These are phyloP conservation scores for Xanthorhoe designata DNA, from an alignment of 2,888 invertebrate genomes.

Conservation along the genomic window DNA sequence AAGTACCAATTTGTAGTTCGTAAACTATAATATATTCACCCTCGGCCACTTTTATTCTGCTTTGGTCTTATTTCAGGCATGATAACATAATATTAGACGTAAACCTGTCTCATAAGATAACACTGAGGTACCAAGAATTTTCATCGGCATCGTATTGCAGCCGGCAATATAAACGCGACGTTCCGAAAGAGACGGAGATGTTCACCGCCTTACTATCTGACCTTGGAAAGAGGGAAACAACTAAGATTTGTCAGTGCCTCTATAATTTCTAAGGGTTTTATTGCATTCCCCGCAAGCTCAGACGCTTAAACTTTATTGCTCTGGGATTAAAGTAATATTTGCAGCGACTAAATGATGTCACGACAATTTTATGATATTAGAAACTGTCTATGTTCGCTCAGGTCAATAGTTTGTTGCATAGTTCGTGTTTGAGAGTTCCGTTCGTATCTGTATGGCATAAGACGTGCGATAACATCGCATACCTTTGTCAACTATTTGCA, in stretches of 20 bases:
- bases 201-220: slow-evolving; percentile 60
- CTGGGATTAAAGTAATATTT: slow-evolving; percentile 85
- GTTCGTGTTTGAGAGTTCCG: slow-evolving; percentile 75
- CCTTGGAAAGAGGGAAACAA: slow-evolving; percentile 81
- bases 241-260: slow-evolving; percentile 68
- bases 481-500: slow-evolving; percentile 71
- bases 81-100: slow-evolving; percentile 79
- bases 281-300: slow-evolving; percentile 84
- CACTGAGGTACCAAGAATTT: slow-evolving; percentile 82
- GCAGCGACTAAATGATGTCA: slow-evolving; percentile 83
- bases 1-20: slow-evolving; percentile 51
- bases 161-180: slow-evolving; percentile 79
- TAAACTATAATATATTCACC: slow-evolving; percentile 58
- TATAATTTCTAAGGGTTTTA: slow-evolving; percentile 82
- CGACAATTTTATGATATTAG: slow-evolving; percentile 83
- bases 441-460: slow-evolving; percentile 66
- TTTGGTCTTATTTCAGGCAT: slow-evolving; percentile 57
- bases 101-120: slow-evolving; percentile 80
- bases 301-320: slow-evolving; percentile 85
- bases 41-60: slow-evolving; percentile 51
- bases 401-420: slow-evolving; percentile 79
- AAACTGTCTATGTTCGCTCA: slow-evolving; percentile 77
- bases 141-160: slow-evolving; percentile 79
- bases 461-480: slow-evolving; percentile 77
- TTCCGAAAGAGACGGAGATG: slow-evolving; percentile 73